Base-by-base conservation (phyloP, 2,797 vertebrate species). In the Chrosomus eos region DNA sequence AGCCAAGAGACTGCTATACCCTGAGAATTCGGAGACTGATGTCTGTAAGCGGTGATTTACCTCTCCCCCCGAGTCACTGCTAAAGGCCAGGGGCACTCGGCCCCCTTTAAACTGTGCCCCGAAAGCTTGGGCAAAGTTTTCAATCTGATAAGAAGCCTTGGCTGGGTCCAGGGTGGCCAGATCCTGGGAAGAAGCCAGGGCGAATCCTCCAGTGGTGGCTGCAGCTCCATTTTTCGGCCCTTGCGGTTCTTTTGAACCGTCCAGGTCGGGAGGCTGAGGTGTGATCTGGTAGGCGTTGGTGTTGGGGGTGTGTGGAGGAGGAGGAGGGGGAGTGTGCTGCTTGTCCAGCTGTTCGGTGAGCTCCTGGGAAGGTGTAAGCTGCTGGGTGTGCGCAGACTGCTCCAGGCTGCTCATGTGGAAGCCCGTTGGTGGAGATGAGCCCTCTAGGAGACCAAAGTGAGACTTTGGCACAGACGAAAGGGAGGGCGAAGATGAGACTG, bases 61-160 rank as follows among this genome's bases (percentile, higher is more conserved):
- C 93, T 97, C 97, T 89, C 95, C 94, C 82, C 97, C 94, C 83
- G 97, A 96, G 96, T 97, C 97, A 92, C 94, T 89, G 93, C 96
- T 94, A 83, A 97, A 99, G 90, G 96, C 96, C 95, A 99, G 94
- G 93, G 96, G 94, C 93, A 97, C 94, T 89, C 95, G 96, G 90
- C 96, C 97, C 85, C 96, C 94, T 95, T 99, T 99, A 92, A 99
- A 99, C 95, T 99, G 98, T 92, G 96, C 96, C 92, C 98, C 98
- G 70, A 99, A 99, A 82, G 98, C 98, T 94, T 99, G 98, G 94
- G 97, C 98, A 95, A 99, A 99, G 97, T 98, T 98, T 95, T 99
- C 98, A 6, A 99, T 99, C 96, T 99, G 97, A 95, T 97, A 99
- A 36, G 97, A 96, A 92, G 95, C 95, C 93, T 99, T 99, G 90